Conservation (phyloP, 2,888 invertebrate species). For the Leptinotarsa tumamoca region DNA sequence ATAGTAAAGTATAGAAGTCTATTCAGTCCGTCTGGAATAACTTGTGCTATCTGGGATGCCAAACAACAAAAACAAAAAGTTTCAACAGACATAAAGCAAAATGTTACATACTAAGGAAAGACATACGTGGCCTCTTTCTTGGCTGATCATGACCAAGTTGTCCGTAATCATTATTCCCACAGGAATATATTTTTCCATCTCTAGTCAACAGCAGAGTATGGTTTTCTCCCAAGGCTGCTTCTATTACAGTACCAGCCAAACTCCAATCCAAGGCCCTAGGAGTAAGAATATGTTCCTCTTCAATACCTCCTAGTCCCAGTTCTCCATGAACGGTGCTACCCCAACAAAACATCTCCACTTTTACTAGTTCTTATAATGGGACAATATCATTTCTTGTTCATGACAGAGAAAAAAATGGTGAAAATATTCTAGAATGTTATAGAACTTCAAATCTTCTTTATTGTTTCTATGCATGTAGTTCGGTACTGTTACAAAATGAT, state of each 20-base stretch:
- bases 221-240: slow-evolving; percentile 82
- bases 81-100: slow-evolving; percentile 46
- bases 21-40: too few relatives aligned
- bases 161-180: slow-evolving; percentile 93
- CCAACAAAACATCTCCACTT: slow-evolving; percentile 76
- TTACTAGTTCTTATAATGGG: slow-evolving; percentile 20
- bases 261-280: slow-evolving; percentile 75
- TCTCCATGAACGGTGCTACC: slow-evolving; percentile 83
- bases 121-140: slow-evolving; percentile 78
- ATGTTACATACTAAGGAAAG: slow-evolving; percentile 71
- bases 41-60: background rate
- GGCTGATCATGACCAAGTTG: slow-evolving; percentile 85
- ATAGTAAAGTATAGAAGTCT: too few relatives aligned
- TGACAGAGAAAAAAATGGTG: slow-evolving; percentile 28
- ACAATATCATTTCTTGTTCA: slow-evolving; percentile 33
- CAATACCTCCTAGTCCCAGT: slow-evolving; percentile 81
- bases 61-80: slow-evolving; percentile 15
- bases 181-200: slow-evolving; percentile 86
- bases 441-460: background rate
- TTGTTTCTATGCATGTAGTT: background rate
- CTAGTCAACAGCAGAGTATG: slow-evolving; percentile 84
- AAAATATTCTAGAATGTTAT: slow-evolving; percentile 21
- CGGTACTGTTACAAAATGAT: background rate
- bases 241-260: slow-evolving; percentile 69
- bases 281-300: slow-evolving; percentile 76